Evolutionary conservation across 2,888 invertebrate genomes (phyloP), one percentile per base, ranked within the genome.

Genomic region (Exephanes ischioxanthus): DNA sequence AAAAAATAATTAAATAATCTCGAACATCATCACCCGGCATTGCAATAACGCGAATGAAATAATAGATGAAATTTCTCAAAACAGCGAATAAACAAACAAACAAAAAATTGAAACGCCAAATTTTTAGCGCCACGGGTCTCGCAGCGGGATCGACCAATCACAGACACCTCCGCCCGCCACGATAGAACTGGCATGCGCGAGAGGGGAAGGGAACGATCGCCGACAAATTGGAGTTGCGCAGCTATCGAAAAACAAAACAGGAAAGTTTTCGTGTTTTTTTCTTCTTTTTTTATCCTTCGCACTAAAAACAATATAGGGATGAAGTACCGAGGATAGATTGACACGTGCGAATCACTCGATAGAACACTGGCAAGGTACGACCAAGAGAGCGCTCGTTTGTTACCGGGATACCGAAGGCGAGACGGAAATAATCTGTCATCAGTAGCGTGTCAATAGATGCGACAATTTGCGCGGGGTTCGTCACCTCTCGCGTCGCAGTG

Each of bases 391-490:
- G 33, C 16, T 33, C 16, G 2, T 2, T 61, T 16, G 26, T 58
- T 30, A 16, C 63, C 30, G 63, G 30, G 11, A 26, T 1, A 58
- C 11, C 26, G 22, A 58, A 55, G 80, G 73, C 66, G 82, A 83
- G 87, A 85, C 67, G 85, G 85, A 88, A 86, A 78, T 81, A 81
- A 88, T 83, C 86, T 87, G 89, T 89, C 58, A 58, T 89, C 58
- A 58, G 71, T 72, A 76, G 76, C 84, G 76, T 91, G 91, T 91
- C 91, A 91, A 89, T 85, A 85, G 55, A 78, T 63, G 78, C 81
- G 71, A 75, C 70, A 83, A 83, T 86, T 87, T 84, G 63, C 84
- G 81, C 80, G 70, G 79, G 84, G 48, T 45, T 70, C 68, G 63
- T n/a, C 53, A 9, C 22, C 14, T 22, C 41, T 55, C 45, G 45